Percentiles rank a stretch among this genome's conserved stretches.
phyloP scores from a whole-genome alignment of 1,140 invertebrate species.

The Tribolium madens region DNA sequence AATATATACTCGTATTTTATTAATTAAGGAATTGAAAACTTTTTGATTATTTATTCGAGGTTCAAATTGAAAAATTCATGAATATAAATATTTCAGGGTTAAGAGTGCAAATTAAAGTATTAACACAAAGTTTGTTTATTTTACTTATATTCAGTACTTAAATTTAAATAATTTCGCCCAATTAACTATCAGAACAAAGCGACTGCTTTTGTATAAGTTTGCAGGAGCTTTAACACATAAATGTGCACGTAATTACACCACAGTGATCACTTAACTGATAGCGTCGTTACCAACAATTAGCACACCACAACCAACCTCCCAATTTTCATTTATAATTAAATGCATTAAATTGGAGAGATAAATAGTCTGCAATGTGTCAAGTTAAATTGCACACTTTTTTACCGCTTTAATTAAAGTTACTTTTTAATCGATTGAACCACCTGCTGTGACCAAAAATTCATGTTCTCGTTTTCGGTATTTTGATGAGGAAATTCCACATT shows the following conservation, averaged over 20 bases:
- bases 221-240: conserved; percentile 8
- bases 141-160: background rate
- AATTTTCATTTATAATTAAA: conserved; percentile 38
- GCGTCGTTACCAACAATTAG: conserved; percentile 34
- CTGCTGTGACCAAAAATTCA: background rate
- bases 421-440: conserved; percentile 7
- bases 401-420: background rate
- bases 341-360: conserved; percentile 1
- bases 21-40: too few species aligned
- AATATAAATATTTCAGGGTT: conserved; percentile 7
- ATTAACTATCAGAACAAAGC: conserved; percentile 3
- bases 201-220: conserved; percentile 1
- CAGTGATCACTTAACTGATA: conserved; percentile 20
- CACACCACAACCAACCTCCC: conserved; percentile 1
- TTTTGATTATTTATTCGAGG: too few species aligned
- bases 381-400: conserved; percentile 2
- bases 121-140: background rate
- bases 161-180: conserved; percentile 22
- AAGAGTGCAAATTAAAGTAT: conserved; percentile 1
- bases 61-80: background rate
- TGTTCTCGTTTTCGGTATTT: background rate
- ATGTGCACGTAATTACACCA: conserved; percentile 16
- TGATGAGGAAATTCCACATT: conserved; percentile 1
- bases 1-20: too few species aligned
- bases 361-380: conserved; percentile 21